phyloP scores from a whole-genome alignment of 2,888 invertebrate species.

The Dendrolimus houi region DNA sequence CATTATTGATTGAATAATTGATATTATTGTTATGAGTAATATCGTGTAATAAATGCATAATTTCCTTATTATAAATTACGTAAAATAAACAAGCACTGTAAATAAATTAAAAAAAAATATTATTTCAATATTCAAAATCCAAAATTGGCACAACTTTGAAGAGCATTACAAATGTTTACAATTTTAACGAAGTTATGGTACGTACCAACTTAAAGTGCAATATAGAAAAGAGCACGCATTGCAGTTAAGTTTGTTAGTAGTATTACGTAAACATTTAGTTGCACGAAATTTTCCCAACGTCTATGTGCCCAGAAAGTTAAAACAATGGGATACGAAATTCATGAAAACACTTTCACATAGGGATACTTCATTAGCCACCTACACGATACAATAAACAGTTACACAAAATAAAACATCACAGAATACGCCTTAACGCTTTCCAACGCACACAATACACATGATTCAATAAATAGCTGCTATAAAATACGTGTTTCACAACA shows the following conservation, averaged over 20 bases:
- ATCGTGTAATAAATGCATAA: no score
- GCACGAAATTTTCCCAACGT: slow-evolving; percentile 48
- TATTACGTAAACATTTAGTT: slow-evolving; percentile 36
- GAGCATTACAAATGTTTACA: no score
- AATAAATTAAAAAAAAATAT: no score
- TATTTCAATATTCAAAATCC: no score
- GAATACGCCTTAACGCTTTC: slow-evolving; percentile 5
- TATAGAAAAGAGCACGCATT: slow-evolving; percentile 29
- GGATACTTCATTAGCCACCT: slow-evolving; percentile 57
- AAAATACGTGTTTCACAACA: slow-evolving; percentile 19
- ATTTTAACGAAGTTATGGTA: slow-evolving; percentile 1
- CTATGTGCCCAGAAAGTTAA: slow-evolving; percentile 46
- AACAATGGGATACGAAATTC: slow-evolving; percentile 73
- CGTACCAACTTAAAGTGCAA: slow-evolving; percentile 27
- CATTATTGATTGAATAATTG: no score
- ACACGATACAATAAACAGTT: slow-evolving; percentile 70
- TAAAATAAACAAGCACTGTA: no score
- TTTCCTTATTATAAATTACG: no score
- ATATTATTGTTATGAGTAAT: no score
- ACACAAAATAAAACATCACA: slow-evolving; percentile 33
- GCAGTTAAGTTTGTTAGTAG: slow-evolving; percentile 19
- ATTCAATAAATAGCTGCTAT: slow-evolving; percentile 14
- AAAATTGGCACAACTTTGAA: no score
- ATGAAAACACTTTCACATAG: slow-evolving; percentile 73
- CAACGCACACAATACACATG: slow-evolving; percentile 12